These are phyloP conservation scores for Diorhabda elongata DNA, from an alignment of 1,140 invertebrate genomes.

Conservation along the genomic window DNA sequence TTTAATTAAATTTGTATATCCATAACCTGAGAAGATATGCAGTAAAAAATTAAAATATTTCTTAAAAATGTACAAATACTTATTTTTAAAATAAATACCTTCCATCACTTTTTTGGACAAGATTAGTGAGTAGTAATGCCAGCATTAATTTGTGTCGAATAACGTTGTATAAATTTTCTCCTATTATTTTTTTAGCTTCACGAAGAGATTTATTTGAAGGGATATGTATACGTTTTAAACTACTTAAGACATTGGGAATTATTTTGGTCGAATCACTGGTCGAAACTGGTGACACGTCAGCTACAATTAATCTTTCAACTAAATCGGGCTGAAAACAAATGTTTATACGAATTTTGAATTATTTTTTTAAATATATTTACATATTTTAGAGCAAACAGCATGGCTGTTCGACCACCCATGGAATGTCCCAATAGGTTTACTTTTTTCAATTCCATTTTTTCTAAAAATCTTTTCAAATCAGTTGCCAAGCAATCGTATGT, in stretches of 20 bases:
- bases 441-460: slow-evolving; percentile 57
- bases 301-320: slow-evolving; percentile 74
- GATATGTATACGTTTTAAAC: slow-evolving; percentile 59
- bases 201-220: slow-evolving; percentile 58
- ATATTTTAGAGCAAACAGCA: slow-evolving; percentile 67
- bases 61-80: no score
- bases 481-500: slow-evolving; percentile 66
- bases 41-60: no score
- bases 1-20: no score
- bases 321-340: slow-evolving; percentile 62
- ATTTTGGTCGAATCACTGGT: slow-evolving; percentile 57
- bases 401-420: slow-evolving; percentile 82
- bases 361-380: slow-evolving; percentile 31
- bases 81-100: slow-evolving; percentile 18
- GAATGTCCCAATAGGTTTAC: slow-evolving; percentile 78
- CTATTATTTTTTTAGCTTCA: slow-evolving; percentile 59
- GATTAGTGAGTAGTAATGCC: slow-evolving; percentile 53
- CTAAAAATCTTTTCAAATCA: slow-evolving; percentile 66
- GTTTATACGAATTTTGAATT: slow-evolving; percentile 2
- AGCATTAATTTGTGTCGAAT: slow-evolving; percentile 50
- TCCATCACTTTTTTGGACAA: slow-evolving; percentile 40
- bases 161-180: slow-evolving; percentile 50
- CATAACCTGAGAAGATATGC: no score
- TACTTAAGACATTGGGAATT: slow-evolving; percentile 62
- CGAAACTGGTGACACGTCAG: slow-evolving; percentile 77